Conservation (phyloP, 2,797 vertebrate species). For the Carcharodon carcharias region DNA sequence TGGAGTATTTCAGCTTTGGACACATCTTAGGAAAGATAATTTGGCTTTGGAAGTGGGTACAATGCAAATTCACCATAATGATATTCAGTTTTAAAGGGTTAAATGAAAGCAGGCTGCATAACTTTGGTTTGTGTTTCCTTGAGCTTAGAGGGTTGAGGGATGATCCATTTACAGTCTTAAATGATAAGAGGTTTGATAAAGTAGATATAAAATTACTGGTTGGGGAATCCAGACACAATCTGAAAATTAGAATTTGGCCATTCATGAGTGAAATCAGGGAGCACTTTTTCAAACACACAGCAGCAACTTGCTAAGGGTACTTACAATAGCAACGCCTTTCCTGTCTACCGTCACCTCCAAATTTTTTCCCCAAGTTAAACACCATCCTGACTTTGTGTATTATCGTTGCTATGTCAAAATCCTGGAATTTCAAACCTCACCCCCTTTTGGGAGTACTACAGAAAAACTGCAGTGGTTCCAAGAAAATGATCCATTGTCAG, state of each 20-base stretch:
- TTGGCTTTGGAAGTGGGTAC: too few species aligned
- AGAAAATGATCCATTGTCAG: neutral
- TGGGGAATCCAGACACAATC: neutral
- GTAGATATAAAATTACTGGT: too few species aligned
- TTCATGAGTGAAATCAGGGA: neutral
- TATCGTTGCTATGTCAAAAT: neutral
- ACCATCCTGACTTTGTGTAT: neutral
- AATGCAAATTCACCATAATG: too few species aligned
- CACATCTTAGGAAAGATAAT: too few species aligned
- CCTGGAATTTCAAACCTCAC: neutral
- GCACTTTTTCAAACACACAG: neutral
- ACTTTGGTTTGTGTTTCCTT: too few species aligned
- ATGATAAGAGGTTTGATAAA: too few species aligned
- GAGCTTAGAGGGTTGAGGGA: too few species aligned
- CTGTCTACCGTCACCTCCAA: neutral
- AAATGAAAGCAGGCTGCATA: too few species aligned
- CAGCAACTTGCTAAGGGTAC: neutral
- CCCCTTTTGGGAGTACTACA: neutral
- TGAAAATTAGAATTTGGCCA: neutral
- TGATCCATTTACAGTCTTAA: too few species aligned
- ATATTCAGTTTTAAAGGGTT: too few species aligned
- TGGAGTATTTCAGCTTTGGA: too few species aligned
- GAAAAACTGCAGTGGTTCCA: neutral
- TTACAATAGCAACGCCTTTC: neutral
- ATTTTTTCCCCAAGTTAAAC: neutral